Evolutionary conservation across 2,797 vertebrate species (phyloP).

Genomic region (Mastacembelus armatus): DNA sequence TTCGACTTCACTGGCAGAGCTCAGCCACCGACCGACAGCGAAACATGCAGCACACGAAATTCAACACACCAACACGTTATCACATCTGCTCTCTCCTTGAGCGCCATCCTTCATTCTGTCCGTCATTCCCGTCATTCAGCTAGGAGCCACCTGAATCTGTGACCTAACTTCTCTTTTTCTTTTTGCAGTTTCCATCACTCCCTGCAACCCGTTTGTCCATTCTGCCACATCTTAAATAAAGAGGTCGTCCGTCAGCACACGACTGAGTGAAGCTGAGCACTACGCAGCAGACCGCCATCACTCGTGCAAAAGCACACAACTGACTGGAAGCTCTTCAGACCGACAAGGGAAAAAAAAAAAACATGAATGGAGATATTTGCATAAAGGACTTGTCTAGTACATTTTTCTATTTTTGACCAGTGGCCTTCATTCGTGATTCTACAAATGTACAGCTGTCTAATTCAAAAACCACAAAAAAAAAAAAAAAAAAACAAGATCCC

Average conservation of each 20-base stretch:
- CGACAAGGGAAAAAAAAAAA: not conserved
- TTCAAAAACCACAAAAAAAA: slow-evolving; percentile 26
- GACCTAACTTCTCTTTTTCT: slow-evolving; percentile 10
- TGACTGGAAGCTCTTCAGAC: slow-evolving; percentile 16
- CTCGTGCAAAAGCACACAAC: slow-evolving; percentile 34
- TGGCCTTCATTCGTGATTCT: not conserved
- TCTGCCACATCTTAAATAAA: slow-evolving; percentile 18
- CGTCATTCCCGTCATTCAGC: slow-evolving; percentile 15
- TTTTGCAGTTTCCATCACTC: not conserved
- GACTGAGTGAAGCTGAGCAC: no score
- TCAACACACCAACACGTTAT: slow-evolving; percentile 36
- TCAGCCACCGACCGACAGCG: slow-evolving; percentile 36
- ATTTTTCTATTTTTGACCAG: not conserved
- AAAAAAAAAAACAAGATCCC: slow-evolving; percentile 8
- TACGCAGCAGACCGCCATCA: no score
- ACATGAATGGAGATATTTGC: no score
- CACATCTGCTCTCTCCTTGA: slow-evolving; percentile 21
- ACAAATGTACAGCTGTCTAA: slow-evolving; percentile 7
- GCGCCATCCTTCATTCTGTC: slow-evolving; percentile 14
- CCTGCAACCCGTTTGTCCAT: slow-evolving; percentile 10
- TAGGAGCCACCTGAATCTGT: slow-evolving; percentile 13
- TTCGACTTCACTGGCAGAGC: slow-evolving; percentile 38
- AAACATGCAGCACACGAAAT: slow-evolving; percentile 36
- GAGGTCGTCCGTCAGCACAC: slow-evolving; percentile 28
- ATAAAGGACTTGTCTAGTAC: no score